A percentile compares a stretch with the other conserved stretches of the same genome.
These are phyloP conservation scores for Epinotia brunnichana DNA, from an alignment of 2,888 invertebrate species.

Conservation along the genomic window DNA sequence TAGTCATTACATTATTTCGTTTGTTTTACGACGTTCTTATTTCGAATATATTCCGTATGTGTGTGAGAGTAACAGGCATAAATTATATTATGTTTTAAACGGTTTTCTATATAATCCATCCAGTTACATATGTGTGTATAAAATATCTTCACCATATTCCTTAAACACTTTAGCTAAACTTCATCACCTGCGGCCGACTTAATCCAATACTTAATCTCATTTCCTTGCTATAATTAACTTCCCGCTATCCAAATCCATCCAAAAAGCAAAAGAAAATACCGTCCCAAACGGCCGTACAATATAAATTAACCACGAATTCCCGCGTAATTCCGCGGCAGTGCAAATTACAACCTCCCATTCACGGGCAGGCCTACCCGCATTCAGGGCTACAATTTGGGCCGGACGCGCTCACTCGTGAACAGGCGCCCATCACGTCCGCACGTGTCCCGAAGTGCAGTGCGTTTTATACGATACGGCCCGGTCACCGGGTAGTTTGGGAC, in stretches of 20 bases:
- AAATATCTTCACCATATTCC: not conserved
- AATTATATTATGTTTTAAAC: no score
- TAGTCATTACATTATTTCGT: no score
- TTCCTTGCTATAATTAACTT: not conserved
- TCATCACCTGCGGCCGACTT: slow-evolving; percentile 1
- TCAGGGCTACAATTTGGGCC: slow-evolving; percentile 72
- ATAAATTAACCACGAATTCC: slow-evolving; percentile 57
- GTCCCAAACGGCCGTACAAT: slow-evolving; percentile 34
- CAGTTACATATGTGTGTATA: no score
- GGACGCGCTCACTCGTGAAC: slow-evolving; percentile 68
- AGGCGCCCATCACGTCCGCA: slow-evolving; percentile 58
- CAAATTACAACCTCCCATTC: slow-evolving; percentile 73
- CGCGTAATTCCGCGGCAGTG: slow-evolving; percentile 50
- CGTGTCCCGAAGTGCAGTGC: slow-evolving; percentile 75
- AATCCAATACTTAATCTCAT: slow-evolving; percentile 3
- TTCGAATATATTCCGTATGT: no score
- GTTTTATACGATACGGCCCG: slow-evolving; percentile 61
- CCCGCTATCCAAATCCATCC: not conserved
- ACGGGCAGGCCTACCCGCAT: slow-evolving; percentile 65
- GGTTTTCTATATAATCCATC: no score
- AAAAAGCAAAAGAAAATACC: slow-evolving; percentile 33
- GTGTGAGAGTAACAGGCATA: no score
- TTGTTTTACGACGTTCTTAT: no score
- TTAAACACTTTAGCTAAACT: not conserved
- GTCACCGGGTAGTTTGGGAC: slow-evolving; percentile 39